Base-by-base conservation (phyloP, 53 echinoderm and acorn worm species). In the Arbacia lixula region DNA sequence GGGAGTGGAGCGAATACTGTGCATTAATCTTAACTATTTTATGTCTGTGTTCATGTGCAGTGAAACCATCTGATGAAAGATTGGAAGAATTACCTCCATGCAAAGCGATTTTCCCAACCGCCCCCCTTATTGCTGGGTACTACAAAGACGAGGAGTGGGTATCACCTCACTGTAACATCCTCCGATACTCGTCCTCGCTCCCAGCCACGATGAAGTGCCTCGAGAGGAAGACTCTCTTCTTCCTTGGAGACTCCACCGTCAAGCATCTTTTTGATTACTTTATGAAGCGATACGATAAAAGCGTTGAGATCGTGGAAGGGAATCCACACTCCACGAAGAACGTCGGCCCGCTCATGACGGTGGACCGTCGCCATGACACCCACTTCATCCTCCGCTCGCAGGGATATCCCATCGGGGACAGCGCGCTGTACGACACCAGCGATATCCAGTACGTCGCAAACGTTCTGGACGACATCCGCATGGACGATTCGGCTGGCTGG, bases 201-300 rank as follows among this genome's bases (percentile, higher is more conserved):
- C 24, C 6, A 12, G 36, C 49, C 22, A 83, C 54, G 3, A 6
- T 35, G 12, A 36, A 21, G 6, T 87, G 87, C 50, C 33, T 87
- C 31, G 40, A 51, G n/a, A 50, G 49, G 33, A 87, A 62, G 43
- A 51, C 81, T 10, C 21, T 87, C 24, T 58, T 63, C 36, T 57
- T 87, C 34, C 71, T 72, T 16, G 87, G 87, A 2, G 87, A 87
- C 34, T 82, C 87, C 33, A 87, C 87, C 0, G 83, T 36, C 10
- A 81, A 66, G 28, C 82, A 87, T 12, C 17, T 87, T 16, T 87
- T 72, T 17, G 30, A 54, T 4, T 81, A 87, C 62, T 38, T 87
- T n/a, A 31, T 68, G 43, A 31, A 29, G 17, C 67, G 29, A 32
- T 22, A 58, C 22, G 79, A 40, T 3, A 53, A 20, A 32, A 60